A percentile compares a stretch with the other conserved stretches of the same genome.
Conservation (phyloP, 2,113 vertebrate genomes). For the Galbula dea region DNA sequence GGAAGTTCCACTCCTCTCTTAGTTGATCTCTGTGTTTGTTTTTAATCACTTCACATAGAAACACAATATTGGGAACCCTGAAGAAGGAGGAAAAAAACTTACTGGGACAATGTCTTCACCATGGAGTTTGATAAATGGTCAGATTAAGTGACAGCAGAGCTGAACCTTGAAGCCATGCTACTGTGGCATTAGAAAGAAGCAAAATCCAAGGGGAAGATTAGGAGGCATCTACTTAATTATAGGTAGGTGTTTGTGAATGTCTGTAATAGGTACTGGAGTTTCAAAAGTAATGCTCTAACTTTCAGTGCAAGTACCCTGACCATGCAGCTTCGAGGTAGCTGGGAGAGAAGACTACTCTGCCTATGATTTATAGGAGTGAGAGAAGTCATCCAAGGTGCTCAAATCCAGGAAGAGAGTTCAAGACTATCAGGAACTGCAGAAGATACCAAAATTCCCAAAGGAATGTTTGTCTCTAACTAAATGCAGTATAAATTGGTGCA, state of each 20-base stretch:
- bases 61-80: not conserved
- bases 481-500: not conserved
- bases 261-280: not conserved
- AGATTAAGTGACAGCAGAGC: not conserved
- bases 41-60: not conserved
- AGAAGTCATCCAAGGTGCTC: not conserved
- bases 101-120: not conserved
- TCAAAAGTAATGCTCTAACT: not conserved
- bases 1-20: not conserved
- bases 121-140: not conserved
- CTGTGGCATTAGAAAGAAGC: not conserved
- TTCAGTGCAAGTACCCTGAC: not conserved
- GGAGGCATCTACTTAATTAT: not conserved
- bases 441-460: not conserved
- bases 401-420: not conserved
- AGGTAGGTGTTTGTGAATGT: not conserved
- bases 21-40: not conserved
- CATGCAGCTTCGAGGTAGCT: not conserved
- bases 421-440: not conserved
- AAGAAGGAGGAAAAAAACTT: not conserved
- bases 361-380: not conserved
- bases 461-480: not conserved
- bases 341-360: not conserved
- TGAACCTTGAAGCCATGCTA: not conserved
- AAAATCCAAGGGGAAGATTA: not conserved